Base-by-base conservation (phyloP, 2,888 invertebrate genomes). In the Cheilosia variabilis region DNA sequence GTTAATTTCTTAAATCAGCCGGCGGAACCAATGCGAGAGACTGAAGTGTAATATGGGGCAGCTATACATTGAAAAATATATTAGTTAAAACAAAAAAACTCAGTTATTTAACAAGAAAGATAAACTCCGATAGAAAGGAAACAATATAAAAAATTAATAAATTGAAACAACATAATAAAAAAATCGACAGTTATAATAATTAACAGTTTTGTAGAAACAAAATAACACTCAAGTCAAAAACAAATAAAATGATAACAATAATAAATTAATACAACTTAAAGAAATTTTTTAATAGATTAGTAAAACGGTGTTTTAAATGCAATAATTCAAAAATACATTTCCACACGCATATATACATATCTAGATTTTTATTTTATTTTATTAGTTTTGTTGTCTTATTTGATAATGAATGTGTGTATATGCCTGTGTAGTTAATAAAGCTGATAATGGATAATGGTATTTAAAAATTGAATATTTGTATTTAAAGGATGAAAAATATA, bases 1-100 rank as follows among this genome's bases (percentile, higher is more conserved):
- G 90, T 90, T 91, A 90, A 92, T 92, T 93, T 91, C 76, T 94
- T 94, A 88, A 89, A 93, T 93, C 93, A 95, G 95, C 95, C 94
- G 93, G 94, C 95, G 93, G 95, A 95, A 94, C 94, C 94, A 93
- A 94, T 95, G 94, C 94, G 94, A 94, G 95, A 95, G 94, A 95
- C 95, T 94, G 95, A 95, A 94, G 95, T 95, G 93, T 95, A 95
- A 94, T 89, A 83, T 90, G 87, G 87, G 87, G 80, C 84, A 79
- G 87, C 87, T 87, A 82, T 88, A 87, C 73, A 76, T 55, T 76
- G 77, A 73, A 57, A 73, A 60, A 66, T 71, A 68, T 72, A 73
- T 66, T 69, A 77, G 58, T 72, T 60, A 62, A 87, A 83, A 71
- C 57, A 65, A 63, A 86, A 52, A 19, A 71, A 78, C 41, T 63